These are phyloP conservation scores for Spondyliosoma cantharus DNA, from an alignment of 2,797 vertebrate genomes.

Conservation along the genomic window DNA sequence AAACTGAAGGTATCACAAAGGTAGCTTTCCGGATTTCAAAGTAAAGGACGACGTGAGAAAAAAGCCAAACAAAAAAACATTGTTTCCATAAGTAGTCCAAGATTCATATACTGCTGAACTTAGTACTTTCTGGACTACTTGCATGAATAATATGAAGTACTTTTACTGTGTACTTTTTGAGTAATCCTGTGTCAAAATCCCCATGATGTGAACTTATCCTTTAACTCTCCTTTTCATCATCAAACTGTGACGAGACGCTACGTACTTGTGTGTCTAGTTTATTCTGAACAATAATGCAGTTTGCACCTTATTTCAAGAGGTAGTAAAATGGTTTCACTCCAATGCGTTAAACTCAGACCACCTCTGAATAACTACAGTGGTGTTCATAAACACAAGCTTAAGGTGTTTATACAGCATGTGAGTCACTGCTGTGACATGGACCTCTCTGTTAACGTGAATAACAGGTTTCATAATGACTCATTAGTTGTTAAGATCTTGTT, in stretches of 20 bases:
- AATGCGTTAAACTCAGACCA: not conserved
- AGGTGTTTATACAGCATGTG: not conserved
- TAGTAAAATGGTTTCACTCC: not conserved
- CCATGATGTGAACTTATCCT: too few species aligned
- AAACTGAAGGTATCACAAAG: too few species aligned
- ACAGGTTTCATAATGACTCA: not conserved
- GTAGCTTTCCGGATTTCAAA: too few species aligned
- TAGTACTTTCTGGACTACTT: too few species aligned
- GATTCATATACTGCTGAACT: too few species aligned
- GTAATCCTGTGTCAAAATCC: too few species aligned
- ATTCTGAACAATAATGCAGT: constrained; percentile 1
- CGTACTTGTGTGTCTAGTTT: constrained; percentile 5
- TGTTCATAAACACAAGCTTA: not conserved
- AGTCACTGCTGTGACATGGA: not conserved
- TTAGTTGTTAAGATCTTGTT: not conserved
- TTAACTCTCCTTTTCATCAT: too few species aligned
- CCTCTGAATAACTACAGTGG: not conserved
- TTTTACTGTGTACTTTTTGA: too few species aligned
- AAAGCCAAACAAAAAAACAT: too few species aligned
- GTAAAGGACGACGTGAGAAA: too few species aligned
- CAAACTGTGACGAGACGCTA: not conserved
- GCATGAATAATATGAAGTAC: too few species aligned
- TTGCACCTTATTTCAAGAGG: constrained; percentile 18
- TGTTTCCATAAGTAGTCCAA: too few species aligned
- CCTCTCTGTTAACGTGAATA: not conserved